Evolutionary conservation across 2,113 vertebrate species (phyloP), one percentile per base, ranked within the genome.

Genomic region (Otocyon megalotis): DNA sequence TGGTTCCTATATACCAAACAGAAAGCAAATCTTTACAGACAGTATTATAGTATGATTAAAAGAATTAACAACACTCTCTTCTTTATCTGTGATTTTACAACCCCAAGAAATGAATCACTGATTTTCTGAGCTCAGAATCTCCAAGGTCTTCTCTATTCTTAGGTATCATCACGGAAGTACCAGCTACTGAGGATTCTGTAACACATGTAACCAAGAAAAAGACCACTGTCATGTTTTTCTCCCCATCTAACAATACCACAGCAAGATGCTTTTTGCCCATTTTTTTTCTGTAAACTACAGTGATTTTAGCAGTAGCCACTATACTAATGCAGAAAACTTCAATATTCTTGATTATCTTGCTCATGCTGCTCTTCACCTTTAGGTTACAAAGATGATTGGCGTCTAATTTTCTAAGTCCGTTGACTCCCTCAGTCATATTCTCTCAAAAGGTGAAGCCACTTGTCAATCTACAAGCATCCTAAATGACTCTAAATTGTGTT

Each of bases 401-500:
- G 76, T 95, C 60, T 97, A 65, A 79, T 93, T 85, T 97, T 65
- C 87, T 96, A 96, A 91, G 74, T 32, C 92, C 60, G 37, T 56
- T 92, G 71, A n/a, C 15, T 96, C 32, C 28, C 71, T 84, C 30
- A 86, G 16, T 91, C 97, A 15, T 95, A 54, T 4, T 72, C 35
- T 43, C 2, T 50, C n/a, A 96, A 86, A 35, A 96, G 28, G 74
- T 14, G 37, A 81, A 96, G 24, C 53, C 8, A 1, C 35, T 94
- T 97, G 79, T 54, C 93, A 97, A 91, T 92, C 93, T 97, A 30
- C 19, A 96, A 85, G 19, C 69, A 96, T 24, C 71, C 15, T 95
- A 94, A 96, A 89, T 94, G 90, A 93, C 62, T 96, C 80, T 81
- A 65, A 35, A 50, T 94, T 93, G 30, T 90, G 83, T 97, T 95